Conservation (phyloP, 1,140 invertebrate species). For the Drosophila leontia region DNA sequence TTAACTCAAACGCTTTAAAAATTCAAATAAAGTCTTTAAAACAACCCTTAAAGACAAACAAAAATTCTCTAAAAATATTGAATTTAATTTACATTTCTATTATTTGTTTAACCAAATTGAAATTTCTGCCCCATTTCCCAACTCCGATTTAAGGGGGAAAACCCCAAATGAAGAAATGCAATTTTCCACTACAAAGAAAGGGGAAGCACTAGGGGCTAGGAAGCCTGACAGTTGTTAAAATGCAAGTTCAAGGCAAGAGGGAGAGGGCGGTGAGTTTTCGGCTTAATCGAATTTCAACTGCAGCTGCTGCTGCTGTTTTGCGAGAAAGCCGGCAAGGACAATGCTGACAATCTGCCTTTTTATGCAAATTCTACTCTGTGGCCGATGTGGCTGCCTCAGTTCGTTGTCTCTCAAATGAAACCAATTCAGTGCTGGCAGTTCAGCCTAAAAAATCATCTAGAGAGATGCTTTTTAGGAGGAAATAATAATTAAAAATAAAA, state of each 20-base stretch:
- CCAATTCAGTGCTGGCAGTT: constrained; percentile 2
- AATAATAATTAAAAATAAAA: neutral
- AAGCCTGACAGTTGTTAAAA: constrained; percentile 32
- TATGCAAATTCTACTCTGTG: constrained; percentile 65
- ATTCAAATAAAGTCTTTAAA: neutral
- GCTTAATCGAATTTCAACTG: constrained; percentile 65
- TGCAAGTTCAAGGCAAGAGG: constrained; percentile 28
- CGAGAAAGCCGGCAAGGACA: constrained; percentile 51
- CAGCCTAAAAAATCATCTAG: neutral
- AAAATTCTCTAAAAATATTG: neutral
- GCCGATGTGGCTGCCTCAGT: constrained; percentile 47
- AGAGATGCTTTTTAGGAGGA: neutral
- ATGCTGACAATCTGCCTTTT: constrained; percentile 52
- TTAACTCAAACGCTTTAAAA: neutral
- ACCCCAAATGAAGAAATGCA: constrained; percentile 26
- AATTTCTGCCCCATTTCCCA: constrained; percentile 5
- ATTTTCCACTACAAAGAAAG: constrained; percentile 1
- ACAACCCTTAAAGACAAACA: neutral
- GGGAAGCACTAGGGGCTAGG: neutral
- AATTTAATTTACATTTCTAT: constrained; percentile 12
- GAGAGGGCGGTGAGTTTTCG: neutral
- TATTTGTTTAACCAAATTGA: constrained; percentile 12
- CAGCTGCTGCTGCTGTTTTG: constrained; percentile 26
- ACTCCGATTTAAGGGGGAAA: neutral
- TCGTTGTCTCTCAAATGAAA: constrained; percentile 31